Evolutionary conservation across 2,888 invertebrate species (phyloP).

Genomic region (Melinopterus prodromus): DNA sequence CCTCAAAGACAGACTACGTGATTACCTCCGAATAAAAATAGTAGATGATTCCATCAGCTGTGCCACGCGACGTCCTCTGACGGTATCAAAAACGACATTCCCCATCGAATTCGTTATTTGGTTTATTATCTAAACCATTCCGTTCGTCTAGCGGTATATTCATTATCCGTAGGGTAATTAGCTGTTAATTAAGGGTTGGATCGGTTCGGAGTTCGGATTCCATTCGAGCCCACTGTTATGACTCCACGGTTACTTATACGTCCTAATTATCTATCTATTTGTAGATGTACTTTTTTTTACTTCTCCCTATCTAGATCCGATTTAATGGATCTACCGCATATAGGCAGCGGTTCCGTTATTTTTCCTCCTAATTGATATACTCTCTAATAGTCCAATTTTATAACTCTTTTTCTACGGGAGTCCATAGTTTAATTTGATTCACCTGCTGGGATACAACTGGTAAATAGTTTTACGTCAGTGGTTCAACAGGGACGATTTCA

Average conservation of each 20-base stretch:
- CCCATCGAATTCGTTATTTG: conserved; percentile 8
- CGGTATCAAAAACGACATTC: not conserved
- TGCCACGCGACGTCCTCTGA: not conserved
- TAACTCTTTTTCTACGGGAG: not conserved
- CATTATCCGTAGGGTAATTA: not conserved
- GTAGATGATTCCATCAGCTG: conserved; percentile 13
- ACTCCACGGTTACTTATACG: not conserved
- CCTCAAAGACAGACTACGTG: conserved; percentile 16
- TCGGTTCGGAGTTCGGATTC: not conserved
- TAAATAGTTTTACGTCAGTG: not conserved
- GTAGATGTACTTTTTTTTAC: not conserved
- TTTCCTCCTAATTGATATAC: not conserved
- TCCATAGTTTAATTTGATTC: not conserved
- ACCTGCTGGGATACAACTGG: not conserved
- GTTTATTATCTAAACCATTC: conserved; percentile 1
- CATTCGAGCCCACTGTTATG: not conserved
- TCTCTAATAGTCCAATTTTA: not conserved
- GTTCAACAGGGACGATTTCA: not conserved
- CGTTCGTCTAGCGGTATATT: not conserved
- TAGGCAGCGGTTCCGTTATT: not conserved
- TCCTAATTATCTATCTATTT: conserved; percentile 4
- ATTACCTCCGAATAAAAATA: conserved; percentile 13
- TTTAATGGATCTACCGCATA: conserved; percentile 4
- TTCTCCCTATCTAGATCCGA: not conserved
- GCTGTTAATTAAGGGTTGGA: conserved; percentile 4